Conservation (phyloP, 2,797 vertebrate species). For the Scarus forsteni region DNA sequence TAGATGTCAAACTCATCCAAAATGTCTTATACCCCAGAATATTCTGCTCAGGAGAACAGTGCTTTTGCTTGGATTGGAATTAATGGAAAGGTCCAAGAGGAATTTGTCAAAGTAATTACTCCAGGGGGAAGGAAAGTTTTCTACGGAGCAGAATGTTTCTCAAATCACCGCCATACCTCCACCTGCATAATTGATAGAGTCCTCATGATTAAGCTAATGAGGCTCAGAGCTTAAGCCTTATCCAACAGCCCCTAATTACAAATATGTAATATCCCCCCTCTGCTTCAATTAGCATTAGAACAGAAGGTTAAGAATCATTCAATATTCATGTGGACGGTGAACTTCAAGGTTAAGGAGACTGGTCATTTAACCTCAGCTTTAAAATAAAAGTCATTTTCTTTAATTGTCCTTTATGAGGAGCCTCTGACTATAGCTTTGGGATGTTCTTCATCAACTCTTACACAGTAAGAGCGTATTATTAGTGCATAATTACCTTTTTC, state of each 20-base stretch:
- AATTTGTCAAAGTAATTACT: conserved; percentile 73
- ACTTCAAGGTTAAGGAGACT: conserved; percentile 82
- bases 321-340: conserved; percentile 80
- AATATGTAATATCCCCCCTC: conserved; percentile 80
- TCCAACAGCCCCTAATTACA: conserved; percentile 81
- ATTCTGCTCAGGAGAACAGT: conserved; percentile 21
- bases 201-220: conserved; percentile 79
- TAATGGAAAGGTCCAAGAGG: conserved; percentile 58
- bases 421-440: conserved; percentile 64
- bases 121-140: conserved; percentile 63
- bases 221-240: conserved; percentile 75
- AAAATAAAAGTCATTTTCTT: conserved; percentile 76
- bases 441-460: conserved; percentile 65
- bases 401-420: conserved; percentile 74
- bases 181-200: conserved; percentile 82
- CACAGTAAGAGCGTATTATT: conserved; percentile 32
- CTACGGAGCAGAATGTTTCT: conserved; percentile 59
- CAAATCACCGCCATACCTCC: conserved; percentile 77
- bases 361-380: conserved; percentile 81
- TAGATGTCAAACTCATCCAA: conserved; percentile 44
- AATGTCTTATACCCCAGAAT: conserved; percentile 17
- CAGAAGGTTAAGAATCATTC: conserved; percentile 83
- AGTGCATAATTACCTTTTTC: conserved; percentile 14
- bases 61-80: conserved; percentile 46
- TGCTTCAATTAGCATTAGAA: conserved; percentile 80